phyloP scores from a whole-genome alignment of 1,140 invertebrate genomes.

The Dreissena polymorpha region DNA sequence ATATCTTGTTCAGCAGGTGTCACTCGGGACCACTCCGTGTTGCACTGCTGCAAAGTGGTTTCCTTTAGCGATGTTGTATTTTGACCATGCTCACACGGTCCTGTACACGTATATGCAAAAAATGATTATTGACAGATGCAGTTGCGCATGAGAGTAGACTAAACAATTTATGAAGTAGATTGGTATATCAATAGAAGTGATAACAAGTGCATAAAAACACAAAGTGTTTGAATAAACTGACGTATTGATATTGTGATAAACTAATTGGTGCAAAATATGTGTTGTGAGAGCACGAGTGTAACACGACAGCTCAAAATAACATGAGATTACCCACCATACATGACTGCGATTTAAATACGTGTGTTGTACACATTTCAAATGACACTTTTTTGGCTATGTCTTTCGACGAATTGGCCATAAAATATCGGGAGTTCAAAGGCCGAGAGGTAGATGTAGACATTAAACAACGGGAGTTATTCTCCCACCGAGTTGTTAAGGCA shows the following conservation, averaged over 20 bases:
- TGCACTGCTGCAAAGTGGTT: constrained; percentile 97
- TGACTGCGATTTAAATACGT: no score
- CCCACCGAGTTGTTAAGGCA: background rate
- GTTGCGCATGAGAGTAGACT: constrained; percentile 86
- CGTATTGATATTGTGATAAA: background rate
- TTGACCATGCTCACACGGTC: constrained; percentile 93
- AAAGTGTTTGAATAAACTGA: background rate
- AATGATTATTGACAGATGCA: constrained; percentile 98
- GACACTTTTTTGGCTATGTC: no score
- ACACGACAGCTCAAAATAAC: background rate
- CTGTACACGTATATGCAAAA: constrained; percentile 96
- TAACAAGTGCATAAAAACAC: background rate
- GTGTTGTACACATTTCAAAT: no score
- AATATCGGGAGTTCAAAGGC: background rate
- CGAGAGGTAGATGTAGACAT: background rate
- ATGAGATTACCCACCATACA: background rate
- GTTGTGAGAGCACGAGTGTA: background rate
- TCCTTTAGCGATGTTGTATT: constrained; percentile 95
- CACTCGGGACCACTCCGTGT: constrained; percentile 88
- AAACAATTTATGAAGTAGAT: no score
- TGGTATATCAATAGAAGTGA: background rate
- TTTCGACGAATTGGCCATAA: constrained; percentile 1
- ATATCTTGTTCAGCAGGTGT: constrained; percentile 91
- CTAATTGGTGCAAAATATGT: background rate
- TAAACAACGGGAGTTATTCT: constrained; percentile 2